Base-by-base conservation (phyloP, 2,888 invertebrate species). In the Latrodectus hesperus region DNA sequence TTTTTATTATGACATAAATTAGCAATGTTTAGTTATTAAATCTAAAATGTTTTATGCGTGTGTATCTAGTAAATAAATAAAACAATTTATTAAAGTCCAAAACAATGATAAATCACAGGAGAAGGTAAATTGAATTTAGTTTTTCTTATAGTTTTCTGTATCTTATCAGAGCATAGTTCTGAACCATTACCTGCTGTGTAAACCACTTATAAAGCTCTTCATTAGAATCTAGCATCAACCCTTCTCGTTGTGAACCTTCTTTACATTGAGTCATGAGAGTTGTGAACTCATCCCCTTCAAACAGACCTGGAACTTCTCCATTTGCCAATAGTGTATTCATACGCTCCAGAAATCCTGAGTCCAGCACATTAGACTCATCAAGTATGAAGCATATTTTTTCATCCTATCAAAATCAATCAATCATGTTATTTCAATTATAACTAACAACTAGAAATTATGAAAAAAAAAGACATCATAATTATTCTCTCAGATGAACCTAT, bases 171-270 rank as follows among this genome's bases (percentile, higher is more conserved):
- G 38, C 38, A 38, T 4, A 38, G 4, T 38, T 38, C 38, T 38
- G 6, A 38, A 38, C 4, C 4, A 38, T 22, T 83, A 94, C 93
- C 92, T 94, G 91, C 51, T 97, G 97, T 0, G 99, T 99, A 93
- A 99, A 99, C 99, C 99, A 99, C 94, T 99, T 99, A 93, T 99
- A 99, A 12, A 99, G 93, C 92, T 99, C 99, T 92, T 99, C 99
- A 91, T 96, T 97, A 0, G 99, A 98, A 93, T 99, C 99, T 73
- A 99, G 93, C 99, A 99, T 99, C 70, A 98, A 94, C 8, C 99
- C 99, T 93, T 99, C 99, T 87, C 99, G 94, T 92, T 98, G 98
- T 0, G 99, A 98, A 5, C 99, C 99, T 93, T 99, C 99, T 92
- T 99, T 99, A 92, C 99, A 99, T 92, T 99, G 99, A 0, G 99